phyloP scores from a whole-genome alignment of 2,113 vertebrate genomes.

The Herpailurus yagouaroundi region DNA sequence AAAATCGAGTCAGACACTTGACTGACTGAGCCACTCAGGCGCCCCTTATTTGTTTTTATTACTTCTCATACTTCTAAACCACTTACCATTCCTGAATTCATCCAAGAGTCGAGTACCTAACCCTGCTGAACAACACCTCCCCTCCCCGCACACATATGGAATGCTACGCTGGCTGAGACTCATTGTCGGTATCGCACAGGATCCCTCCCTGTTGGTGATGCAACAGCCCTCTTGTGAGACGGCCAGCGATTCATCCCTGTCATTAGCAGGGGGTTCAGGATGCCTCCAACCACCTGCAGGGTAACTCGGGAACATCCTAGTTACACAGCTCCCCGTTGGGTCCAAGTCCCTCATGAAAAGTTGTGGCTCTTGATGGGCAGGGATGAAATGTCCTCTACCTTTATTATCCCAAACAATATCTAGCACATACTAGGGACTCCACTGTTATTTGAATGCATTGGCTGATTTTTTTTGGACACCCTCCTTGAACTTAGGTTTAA shows the following conservation, averaged over 20 bases:
- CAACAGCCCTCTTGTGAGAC: not conserved
- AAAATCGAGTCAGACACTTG: too few relatives aligned
- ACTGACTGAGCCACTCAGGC: too few relatives aligned
- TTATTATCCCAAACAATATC: not conserved
- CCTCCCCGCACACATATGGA: not conserved
- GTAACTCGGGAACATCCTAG: not conserved
- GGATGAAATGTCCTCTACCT: not conserved
- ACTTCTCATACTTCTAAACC: not conserved
- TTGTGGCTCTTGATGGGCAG: not conserved
- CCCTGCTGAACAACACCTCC: not conserved
- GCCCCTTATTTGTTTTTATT: not conserved
- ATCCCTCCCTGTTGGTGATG: not conserved
- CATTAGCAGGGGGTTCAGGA: not conserved
- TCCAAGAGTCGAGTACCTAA: not conserved
- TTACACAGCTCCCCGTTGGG: not conserved
- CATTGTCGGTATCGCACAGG: not conserved
- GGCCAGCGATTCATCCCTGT: not conserved
- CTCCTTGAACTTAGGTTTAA: not conserved
- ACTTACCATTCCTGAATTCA: not conserved
- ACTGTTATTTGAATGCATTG: not conserved
- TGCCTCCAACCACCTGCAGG: not conserved
- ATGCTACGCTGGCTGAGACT: not conserved
- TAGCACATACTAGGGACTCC: not conserved
- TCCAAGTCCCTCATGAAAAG: not conserved
- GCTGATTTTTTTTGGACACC: not conserved